Evolutionary conservation across 2,797 vertebrate genomes (phyloP).

Genomic region (Fistularia tabacaria): DNA sequence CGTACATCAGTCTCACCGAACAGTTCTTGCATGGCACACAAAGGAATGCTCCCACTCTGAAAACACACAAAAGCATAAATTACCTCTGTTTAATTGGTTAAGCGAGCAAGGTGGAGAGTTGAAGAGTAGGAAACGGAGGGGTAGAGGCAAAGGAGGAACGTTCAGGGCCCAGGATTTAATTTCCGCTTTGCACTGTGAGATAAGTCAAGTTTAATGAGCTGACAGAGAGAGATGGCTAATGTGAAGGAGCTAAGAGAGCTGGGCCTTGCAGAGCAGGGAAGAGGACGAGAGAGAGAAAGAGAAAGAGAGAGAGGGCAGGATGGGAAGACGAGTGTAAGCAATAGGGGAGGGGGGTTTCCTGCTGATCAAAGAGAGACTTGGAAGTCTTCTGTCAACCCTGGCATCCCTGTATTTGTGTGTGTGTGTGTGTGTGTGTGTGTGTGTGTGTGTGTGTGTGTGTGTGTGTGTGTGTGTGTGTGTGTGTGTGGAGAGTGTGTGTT

Average conservation of each 20-base stretch:
- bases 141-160: conserved; percentile 34
- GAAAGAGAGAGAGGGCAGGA: conserved; percentile 4
- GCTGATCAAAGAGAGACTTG: conserved; percentile 25
- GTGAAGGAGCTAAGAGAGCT: conserved; percentile 38
- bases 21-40: too few relatives aligned
- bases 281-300: conserved; percentile 17
- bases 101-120: neutral
- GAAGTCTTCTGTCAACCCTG: conserved; percentile 12
- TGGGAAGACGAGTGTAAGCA: conserved; percentile 14
- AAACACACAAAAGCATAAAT: conserved; percentile 8
- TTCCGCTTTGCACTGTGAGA: conserved; percentile 67
- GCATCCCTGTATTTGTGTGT: too few relatives aligned
- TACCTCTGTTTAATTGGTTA: conserved; percentile 19
- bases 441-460: conserved; percentile 3
- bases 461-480: conserved; percentile 8
- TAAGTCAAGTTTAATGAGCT: conserved; percentile 74
- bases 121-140: conserved; percentile 36
- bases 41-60: too few relatives aligned
- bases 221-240: conserved; percentile 61
- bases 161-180: conserved; percentile 64
- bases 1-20: too few relatives aligned
- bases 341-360: conserved; percentile 38
- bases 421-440: conserved; percentile 1
- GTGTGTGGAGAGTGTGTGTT: conserved; percentile 3
- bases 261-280: conserved; percentile 27